A percentile compares a stretch with the other conserved stretches of the same genome.
These are phyloP conservation scores for Barnardius zonarius DNA, from an alignment of 2,113 vertebrate species.

Conservation along the genomic window DNA sequence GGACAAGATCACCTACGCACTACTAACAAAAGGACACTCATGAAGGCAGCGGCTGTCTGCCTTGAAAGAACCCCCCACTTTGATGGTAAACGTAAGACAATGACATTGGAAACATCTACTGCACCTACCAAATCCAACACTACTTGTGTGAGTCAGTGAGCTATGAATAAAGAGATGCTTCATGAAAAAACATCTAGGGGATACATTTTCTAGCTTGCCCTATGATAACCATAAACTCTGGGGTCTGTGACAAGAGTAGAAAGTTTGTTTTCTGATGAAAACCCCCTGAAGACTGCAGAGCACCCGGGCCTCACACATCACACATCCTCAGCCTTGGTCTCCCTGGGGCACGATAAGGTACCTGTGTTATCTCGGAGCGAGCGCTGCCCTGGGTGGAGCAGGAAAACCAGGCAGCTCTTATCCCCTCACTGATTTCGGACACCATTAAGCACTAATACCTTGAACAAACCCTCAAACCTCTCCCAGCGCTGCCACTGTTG, in stretches of 20 bases:
- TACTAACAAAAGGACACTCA: not conserved
- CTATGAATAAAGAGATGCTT: rapidly evolving
- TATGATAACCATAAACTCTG: rapidly evolving
- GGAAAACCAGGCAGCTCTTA: rapidly evolving
- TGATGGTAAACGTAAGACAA: not conserved
- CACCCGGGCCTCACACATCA: rapidly evolving
- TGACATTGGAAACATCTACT: not conserved
- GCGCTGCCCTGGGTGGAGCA: rapidly evolving
- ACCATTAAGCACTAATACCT: rapidly evolving
- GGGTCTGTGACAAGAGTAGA: not conserved
- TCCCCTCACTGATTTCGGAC: rapidly evolving
- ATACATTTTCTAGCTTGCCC: not conserved
- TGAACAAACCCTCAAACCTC: not conserved
- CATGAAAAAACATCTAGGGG: rapidly evolving
- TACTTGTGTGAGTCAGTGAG: not conserved
- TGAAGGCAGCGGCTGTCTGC: not conserved
- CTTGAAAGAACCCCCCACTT: not conserved
- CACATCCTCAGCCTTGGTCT: rapidly evolving
- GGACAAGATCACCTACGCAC: not conserved
- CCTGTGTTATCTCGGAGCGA: rapidly evolving
- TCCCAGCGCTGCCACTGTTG: rapidly evolving
- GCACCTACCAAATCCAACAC: not conserved
- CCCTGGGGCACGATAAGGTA: rapidly evolving
- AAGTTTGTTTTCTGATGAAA: not conserved
- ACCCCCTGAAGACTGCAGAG: too few species aligned